These are phyloP conservation scores for Tinea pellionella DNA, from an alignment of 2,888 invertebrate genomes.

Conservation along the genomic window DNA sequence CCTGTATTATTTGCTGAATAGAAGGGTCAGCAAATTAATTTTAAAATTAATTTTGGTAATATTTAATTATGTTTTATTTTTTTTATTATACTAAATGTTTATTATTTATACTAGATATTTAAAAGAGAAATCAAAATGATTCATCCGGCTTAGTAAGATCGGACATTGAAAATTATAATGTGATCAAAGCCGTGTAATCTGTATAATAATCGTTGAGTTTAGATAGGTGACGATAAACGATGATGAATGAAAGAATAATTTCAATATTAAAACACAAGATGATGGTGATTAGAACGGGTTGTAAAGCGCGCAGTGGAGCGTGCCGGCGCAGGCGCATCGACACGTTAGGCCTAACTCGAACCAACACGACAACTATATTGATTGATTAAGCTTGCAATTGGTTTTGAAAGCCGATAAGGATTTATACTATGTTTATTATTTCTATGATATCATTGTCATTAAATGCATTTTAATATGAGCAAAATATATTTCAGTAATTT, in stretches of 20 bases:
- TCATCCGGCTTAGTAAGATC: neutral
- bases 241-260: slow-evolving; percentile 62
- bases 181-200: slow-evolving; percentile 57
- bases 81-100: neutral
- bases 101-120: neutral
- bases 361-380: slow-evolving; percentile 38
- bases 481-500: neutral
- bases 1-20: slow-evolving; percentile 5
- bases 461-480: neutral
- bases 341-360: slow-evolving; percentile 55
- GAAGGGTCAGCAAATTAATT: slow-evolving; percentile 15
- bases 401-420: slow-evolving; percentile 33
- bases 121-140: neutral
- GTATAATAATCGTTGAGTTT: slow-evolving; percentile 58
- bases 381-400: slow-evolving; percentile 49
- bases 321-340: slow-evolving; percentile 32
- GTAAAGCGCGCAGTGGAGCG: slow-evolving; percentile 37
- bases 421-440: neutral
- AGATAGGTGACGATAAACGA: slow-evolving; percentile 56
- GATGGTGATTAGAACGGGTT: slow-evolving; percentile 46
- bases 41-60: neutral
- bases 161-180: slow-evolving; percentile 17
- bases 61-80: no score
- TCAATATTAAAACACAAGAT: slow-evolving; percentile 51
- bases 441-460: neutral